Base-by-base conservation (phyloP, 2,888 invertebrate species). In the Drosophila nr. fundita region DNA sequence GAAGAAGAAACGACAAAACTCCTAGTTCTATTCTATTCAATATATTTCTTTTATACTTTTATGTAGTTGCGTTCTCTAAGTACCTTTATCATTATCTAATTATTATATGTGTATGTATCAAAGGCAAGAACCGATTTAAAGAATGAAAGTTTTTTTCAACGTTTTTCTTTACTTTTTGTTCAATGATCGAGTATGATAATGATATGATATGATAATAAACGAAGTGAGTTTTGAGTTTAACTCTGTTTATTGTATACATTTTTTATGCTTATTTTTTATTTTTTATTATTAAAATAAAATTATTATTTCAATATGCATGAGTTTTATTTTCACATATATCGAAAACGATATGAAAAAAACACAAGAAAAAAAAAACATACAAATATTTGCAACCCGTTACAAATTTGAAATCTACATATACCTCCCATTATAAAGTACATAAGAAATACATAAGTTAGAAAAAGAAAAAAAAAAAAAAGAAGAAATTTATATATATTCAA, bases 241-340 rank as follows among this genome's bases (percentile, higher is more conserved):
- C 87, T 85, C 86, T 82, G 80, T 84, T 87, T 78, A 87, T 90
- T 90, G 90, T 88, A 83, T 85, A 89, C 78, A 84, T 85, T 89
- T 89, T 89, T 85, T 90, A 86, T 89, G 81, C 83, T 87, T 89
- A 83, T 82, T 87, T 86, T 80, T 78, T 82, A 75, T 83, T 83
- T 85, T 85, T 84, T 84, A 87, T 83, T 88, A 83, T 90, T 90
- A 87, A 89, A 90, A 90, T 90, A 90, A 90, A 90, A 81, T 86
- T 90, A 89, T 90, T 84, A 90, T 90, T 90, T 90, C 82, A 82
- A 87, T 70, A 68, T 80, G 80, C 87, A 85, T 88, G 90, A 68
- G 87, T 90, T 90, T 90, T 76, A 87, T 88, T 89, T 87, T 42
- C 18, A 54, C 57, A 40, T 2, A 62, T 27, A 34, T 27, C 13